phyloP scores from a whole-genome alignment of 2,113 vertebrate genomes.

The Halichoeres trimaculatus region DNA sequence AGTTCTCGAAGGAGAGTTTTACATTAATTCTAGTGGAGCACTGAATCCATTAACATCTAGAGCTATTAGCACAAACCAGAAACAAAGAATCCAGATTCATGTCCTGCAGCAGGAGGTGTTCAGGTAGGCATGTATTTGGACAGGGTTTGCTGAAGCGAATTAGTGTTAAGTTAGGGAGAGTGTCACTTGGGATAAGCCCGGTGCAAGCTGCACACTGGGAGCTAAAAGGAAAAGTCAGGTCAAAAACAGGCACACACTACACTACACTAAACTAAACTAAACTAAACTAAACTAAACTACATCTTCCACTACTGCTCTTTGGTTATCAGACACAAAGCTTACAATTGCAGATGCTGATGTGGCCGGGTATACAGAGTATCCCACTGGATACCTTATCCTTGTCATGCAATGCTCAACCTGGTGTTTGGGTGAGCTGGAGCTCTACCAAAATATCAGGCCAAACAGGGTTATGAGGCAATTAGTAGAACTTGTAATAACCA shows the following conservation, averaged over 20 bases:
- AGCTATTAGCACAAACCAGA: constrained; percentile 17
- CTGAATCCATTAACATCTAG: constrained; percentile 43
- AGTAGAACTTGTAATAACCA: background rate
- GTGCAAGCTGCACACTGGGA: background rate
- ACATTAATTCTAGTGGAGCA: constrained; percentile 26
- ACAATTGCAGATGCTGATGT: background rate
- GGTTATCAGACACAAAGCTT: background rate
- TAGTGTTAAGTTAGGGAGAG: constrained; percentile 19
- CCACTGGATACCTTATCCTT: background rate
- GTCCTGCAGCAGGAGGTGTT: constrained; percentile 6
- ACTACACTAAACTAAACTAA: too few species aligned
- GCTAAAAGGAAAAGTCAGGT: background rate
- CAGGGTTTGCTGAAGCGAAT: constrained; percentile 43
- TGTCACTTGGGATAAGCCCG: constrained; percentile 41
- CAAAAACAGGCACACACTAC: constrained; percentile 1
- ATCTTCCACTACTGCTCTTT: background rate
- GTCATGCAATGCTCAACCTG: background rate
- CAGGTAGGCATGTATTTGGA: constrained; percentile 25
- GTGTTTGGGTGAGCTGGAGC: too few species aligned
- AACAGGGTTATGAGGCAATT: background rate
- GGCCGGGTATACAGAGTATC: background rate
- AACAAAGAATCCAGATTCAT: background rate
- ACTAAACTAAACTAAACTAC: too few species aligned
- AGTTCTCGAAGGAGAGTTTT: background rate
- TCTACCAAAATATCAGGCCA: too few species aligned